These are phyloP conservation scores for Cephalopholis sonnerati DNA, from an alignment of 2,113 vertebrate species.

Conservation along the genomic window DNA sequence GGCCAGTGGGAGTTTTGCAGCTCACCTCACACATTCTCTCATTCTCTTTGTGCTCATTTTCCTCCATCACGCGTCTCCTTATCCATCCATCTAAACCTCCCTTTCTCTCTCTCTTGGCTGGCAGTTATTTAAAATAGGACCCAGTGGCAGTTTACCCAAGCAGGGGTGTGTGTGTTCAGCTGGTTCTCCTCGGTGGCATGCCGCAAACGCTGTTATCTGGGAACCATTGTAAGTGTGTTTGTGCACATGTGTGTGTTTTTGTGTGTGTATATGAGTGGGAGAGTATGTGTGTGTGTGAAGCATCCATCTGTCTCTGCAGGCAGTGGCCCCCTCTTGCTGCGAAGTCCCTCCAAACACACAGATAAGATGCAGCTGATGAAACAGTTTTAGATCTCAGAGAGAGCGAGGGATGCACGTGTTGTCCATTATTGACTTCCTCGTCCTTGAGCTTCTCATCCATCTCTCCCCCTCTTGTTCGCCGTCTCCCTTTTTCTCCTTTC, in stretches of 20 bases:
- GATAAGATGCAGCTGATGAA: conserved; percentile 80
- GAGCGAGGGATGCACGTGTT: conserved; percentile 61
- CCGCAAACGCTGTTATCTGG: conserved; percentile 72
- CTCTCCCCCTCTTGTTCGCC: conserved; percentile 17
- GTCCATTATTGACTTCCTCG: conserved; percentile 74
- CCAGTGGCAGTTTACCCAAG: conserved; percentile 50
- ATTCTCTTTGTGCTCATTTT: conserved; percentile 56
- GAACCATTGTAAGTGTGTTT: conserved; percentile 66
- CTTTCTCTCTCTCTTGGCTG: conserved; percentile 16
- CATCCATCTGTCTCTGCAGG: conserved; percentile 67
- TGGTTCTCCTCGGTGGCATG: conserved; percentile 48
- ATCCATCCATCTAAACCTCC: conserved; percentile 56
- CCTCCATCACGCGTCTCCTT: conserved; percentile 49
- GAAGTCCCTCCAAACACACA: conserved; percentile 35
- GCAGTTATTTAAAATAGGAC: conserved; percentile 57
- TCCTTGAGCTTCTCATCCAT: conserved; percentile 60
- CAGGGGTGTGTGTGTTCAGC: conserved; percentile 70
- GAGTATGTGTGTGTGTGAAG: conserved; percentile 5
- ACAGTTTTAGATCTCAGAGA: conserved; percentile 64
- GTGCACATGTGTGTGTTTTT: conserved; percentile 32
- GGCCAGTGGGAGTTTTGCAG: conserved; percentile 58
- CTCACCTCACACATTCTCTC: conserved; percentile 61
- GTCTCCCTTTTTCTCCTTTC: not conserved
- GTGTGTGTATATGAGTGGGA: not conserved
- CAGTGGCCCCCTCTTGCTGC: conserved; percentile 40